Percentiles rank a stretch among this genome's conserved stretches.
These are phyloP conservation scores for Columba guinea DNA, from an alignment of 2,797 vertebrate species.

Conservation along the genomic window DNA sequence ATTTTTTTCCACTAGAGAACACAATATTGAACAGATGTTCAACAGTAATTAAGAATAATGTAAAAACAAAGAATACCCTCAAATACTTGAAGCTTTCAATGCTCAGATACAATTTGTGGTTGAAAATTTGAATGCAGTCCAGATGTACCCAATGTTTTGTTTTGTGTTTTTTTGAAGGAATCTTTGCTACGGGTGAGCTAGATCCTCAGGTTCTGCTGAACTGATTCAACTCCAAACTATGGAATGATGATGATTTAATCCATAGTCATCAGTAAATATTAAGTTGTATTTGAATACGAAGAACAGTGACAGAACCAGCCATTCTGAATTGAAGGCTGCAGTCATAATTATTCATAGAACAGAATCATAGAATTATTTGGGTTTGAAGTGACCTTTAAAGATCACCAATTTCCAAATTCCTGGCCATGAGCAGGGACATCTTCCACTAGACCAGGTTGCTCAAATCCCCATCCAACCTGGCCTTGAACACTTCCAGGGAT, in stretches of 20 bases:
- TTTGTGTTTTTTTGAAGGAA: neutral
- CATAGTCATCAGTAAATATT: neutral
- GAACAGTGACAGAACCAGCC: neutral
- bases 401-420: too few species aligned
- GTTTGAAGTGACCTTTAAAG: too few species aligned
- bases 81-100: neutral
- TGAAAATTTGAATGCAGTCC: neutral
- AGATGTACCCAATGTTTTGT: neutral
- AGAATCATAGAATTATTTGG: too few species aligned
- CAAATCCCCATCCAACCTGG: too few species aligned
- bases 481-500: too few species aligned
- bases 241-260: neutral
- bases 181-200: neutral
- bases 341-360: neutral
- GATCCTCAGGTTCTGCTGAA: neutral
- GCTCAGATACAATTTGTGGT: neutral
- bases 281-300: neutral
- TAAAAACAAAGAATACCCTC: neutral
- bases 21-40: neutral
- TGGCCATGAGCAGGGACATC: too few species aligned
- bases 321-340: neutral
- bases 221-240: neutral
- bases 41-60: neutral
- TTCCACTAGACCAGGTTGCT: too few species aligned
- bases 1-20: neutral